A percentile compares a stretch with the other conserved stretches of the same genome.
phyloP scores from a whole-genome alignment of 2,888 invertebrate species.

The Gonocerus acuteangulatus region DNA sequence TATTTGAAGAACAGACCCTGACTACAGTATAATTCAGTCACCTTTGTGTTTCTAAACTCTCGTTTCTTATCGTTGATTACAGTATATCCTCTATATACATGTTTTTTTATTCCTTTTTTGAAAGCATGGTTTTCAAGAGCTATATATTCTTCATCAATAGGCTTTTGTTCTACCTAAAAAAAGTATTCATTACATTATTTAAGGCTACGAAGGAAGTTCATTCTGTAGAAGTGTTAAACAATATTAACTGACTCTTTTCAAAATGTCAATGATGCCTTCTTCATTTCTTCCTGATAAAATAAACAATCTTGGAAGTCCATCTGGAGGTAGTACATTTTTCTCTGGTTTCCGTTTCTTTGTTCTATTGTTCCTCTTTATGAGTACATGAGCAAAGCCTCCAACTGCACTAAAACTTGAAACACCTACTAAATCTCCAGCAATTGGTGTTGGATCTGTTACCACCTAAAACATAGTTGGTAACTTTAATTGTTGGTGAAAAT shows the following conservation, averaged over 20 bases:
- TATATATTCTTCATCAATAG: conserved; percentile 35
- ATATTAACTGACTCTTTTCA: conserved; percentile 38
- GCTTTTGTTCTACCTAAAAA: conserved; percentile 26
- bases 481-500: too few species aligned
- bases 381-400: conserved; percentile 47
- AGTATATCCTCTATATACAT: conserved; percentile 49
- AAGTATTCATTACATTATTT: neutral
- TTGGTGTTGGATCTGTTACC: conserved; percentile 61
- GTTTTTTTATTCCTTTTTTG: conserved; percentile 42
- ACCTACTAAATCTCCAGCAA: conserved; percentile 66
- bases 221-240: neutral
- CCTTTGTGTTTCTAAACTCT: too few species aligned
- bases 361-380: conserved; percentile 43
- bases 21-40: too few species aligned
- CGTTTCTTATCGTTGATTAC: conserved; percentile 37
- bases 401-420: conserved; percentile 57
- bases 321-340: conserved; percentile 30
- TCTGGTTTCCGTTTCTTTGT: conserved; percentile 38
- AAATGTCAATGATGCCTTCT: conserved; percentile 43
- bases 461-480: too few species aligned
- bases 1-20: too few species aligned
- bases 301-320: conserved; percentile 43
- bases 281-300: conserved; percentile 48
- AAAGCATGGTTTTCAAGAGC: conserved; percentile 41
- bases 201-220: too few species aligned